Conservation (phyloP, 1,140 invertebrate species). For the Gonioctena quinquepunctata region DNA sequence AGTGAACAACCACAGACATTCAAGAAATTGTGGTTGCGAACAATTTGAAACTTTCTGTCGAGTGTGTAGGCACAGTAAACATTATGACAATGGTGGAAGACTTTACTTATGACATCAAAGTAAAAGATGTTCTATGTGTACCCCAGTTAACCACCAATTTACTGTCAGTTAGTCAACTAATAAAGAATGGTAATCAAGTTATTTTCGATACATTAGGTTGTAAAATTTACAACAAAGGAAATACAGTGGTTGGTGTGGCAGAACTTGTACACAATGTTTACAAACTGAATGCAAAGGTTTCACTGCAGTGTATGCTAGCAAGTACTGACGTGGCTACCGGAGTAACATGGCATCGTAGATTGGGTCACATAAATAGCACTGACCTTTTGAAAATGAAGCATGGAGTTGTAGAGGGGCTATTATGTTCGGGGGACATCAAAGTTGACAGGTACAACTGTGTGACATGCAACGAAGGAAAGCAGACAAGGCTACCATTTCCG, state of each 20-base stretch:
- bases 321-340: too few species aligned
- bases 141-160: constrained; percentile 39
- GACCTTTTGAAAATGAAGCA: constrained; percentile 24
- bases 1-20: background rate
- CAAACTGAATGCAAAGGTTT: background rate
- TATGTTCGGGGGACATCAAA: background rate
- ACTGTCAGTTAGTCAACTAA: constrained; percentile 37
- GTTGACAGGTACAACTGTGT: constrained; percentile 35
- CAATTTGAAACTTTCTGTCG: background rate
- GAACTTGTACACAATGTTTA: constrained; percentile 27
- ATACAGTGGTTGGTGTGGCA: constrained; percentile 16
- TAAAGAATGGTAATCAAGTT: constrained; percentile 40
- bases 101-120: background rate
- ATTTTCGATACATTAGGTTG: constrained; percentile 25
- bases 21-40: constrained; percentile 1
- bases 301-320: background rate
- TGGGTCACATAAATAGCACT: constrained; percentile 44
- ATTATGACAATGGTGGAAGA: background rate
- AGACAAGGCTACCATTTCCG: constrained; percentile 40
- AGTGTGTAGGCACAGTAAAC: background rate
- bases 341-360: constrained; percentile 35
- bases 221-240: constrained; percentile 26
- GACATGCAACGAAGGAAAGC: constrained; percentile 48
- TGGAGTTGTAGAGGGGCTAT: background rate
- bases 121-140: constrained; percentile 35